A percentile compares a stretch with the other conserved stretches of the same genome.
Conservation (phyloP, 2,888 invertebrate species). For the Eurytoma adleriae region DNA sequence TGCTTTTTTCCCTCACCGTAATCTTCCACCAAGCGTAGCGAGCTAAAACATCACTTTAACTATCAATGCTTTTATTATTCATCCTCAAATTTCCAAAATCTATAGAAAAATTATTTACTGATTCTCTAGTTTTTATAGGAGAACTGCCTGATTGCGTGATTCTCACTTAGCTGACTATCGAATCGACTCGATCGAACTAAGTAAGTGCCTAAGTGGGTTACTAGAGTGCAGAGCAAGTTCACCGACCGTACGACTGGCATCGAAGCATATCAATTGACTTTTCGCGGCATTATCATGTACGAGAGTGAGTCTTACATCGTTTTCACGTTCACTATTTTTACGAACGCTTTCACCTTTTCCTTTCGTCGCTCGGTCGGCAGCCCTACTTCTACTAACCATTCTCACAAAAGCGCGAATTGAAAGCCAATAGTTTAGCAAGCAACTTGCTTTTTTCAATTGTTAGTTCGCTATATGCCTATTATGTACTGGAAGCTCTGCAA, state of each 20-base stretch:
- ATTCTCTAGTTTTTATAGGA: background rate
- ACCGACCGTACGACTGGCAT: constrained; percentile 2
- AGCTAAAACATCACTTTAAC: constrained; percentile 65
- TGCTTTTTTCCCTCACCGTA: constrained; percentile 62
- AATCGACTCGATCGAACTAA: background rate
- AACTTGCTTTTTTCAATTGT: background rate
- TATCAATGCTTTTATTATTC: constrained; percentile 31
- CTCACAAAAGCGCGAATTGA: constrained; percentile 4
- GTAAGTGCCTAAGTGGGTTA: constrained; percentile 54
- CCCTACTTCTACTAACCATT: constrained; percentile 6
- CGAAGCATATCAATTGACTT: constrained; percentile 46
- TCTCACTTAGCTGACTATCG: background rate
- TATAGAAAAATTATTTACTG: background rate
- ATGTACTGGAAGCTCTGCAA: background rate
- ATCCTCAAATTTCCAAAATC: background rate
- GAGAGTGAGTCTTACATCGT: constrained; percentile 19
- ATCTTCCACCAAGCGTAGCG: constrained; percentile 73
- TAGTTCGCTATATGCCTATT: background rate
- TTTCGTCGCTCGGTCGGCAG: constrained; percentile 4
- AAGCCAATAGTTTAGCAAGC: no score
- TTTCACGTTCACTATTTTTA: constrained; percentile 27
- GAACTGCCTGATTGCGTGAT: background rate
- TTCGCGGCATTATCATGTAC: constrained; percentile 31
- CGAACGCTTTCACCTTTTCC: constrained; percentile 42
- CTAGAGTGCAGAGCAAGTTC: constrained; percentile 32